Evolutionary conservation across 2,113 vertebrate species (phyloP).

Genomic region (Clarias batrachus): DNA sequence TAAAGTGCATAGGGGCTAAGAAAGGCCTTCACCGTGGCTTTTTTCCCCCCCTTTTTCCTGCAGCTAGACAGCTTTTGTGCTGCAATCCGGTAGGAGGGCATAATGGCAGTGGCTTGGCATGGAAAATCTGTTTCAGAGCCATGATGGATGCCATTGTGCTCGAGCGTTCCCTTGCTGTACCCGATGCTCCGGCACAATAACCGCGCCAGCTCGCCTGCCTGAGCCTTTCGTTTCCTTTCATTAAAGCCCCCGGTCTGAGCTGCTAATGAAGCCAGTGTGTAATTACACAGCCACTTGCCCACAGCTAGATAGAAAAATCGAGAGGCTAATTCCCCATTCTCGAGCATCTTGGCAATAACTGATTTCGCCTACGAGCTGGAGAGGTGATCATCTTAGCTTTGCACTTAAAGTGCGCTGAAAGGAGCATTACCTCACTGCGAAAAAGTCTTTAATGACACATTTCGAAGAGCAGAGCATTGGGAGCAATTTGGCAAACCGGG

Average conservation of each 20-base stretch:
- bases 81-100: slow-evolving; percentile 38
- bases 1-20: slow-evolving; percentile 53
- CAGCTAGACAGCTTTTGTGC: slow-evolving; percentile 51
- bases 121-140: slow-evolving; percentile 50
- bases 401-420: slow-evolving; percentile 8
- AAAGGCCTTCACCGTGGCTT: slow-evolving; percentile 47
- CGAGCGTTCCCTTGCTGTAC: slow-evolving; percentile 28
- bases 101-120: slow-evolving; percentile 48
- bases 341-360: slow-evolving; percentile 23
- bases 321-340: slow-evolving; percentile 38
- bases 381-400: slow-evolving; percentile 21
- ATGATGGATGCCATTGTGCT: slow-evolving; percentile 50
- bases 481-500: slow-evolving; percentile 38
- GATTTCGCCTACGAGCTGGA: slow-evolving; percentile 29
- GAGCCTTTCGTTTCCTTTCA: slow-evolving; percentile 51
- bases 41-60: slow-evolving; percentile 16
- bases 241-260: slow-evolving; percentile 41
- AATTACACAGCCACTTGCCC: slow-evolving; percentile 51
- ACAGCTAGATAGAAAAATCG: slow-evolving; percentile 45
- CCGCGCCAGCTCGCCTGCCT: slow-evolving; percentile 26
- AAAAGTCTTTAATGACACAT: slow-evolving; percentile 41
- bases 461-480: slow-evolving; percentile 23
- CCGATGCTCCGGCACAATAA: slow-evolving; percentile 37
- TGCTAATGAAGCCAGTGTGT: slow-evolving; percentile 48
- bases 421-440: slow-evolving; percentile 25